Base-by-base conservation (phyloP, 2,888 invertebrate species). In the Limenitis arthemis region DNA sequence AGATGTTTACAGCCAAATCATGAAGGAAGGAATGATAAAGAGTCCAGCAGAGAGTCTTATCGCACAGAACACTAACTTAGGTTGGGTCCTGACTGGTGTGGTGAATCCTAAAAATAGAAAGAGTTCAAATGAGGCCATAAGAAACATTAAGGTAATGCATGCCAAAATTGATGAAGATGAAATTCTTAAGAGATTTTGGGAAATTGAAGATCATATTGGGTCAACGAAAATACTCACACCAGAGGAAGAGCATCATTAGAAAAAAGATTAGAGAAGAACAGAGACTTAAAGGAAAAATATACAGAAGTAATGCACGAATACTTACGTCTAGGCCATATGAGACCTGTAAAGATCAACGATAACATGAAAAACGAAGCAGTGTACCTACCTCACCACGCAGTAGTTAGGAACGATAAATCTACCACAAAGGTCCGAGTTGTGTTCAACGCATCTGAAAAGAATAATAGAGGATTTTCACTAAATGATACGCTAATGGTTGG, bases 351-450 rank as follows among this genome's bases (percentile, higher is more conserved):
- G 36, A 38, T 42, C 31, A 20, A 54, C 9, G 47, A 47, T 12
- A 55, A 38, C n/a, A 49, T 54, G 6, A 49, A 47, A 30, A 9
- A 30, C 28, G 30, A 33, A 32, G 40, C 56, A 5, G 54, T 62
- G 1, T 64, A 66, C 32, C 41, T 65, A 39, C 67, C 69, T 5
- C 67, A 70, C 33, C 68, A 67, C 42, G 63, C 68, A 0, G 64
- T 70, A 0, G 28, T 68, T 1, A 49, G 56, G 31, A 46, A 60
- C 8, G 56, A 58, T 30, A 59, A 57, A 44, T 33, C 36, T 29
- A 59, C 57, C 9, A 44, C 54, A 5, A 56, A 59, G 39, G 44
- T 55, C 5, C 38, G 49, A 8, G 51, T 58, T 1, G 53, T 58
- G 12, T 57, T 56, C 29, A 57, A 63, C 44, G 62, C 58, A 5